Evolutionary conservation across 2,113 vertebrate species (phyloP).

Genomic region (Muscicapa adusta): DNA sequence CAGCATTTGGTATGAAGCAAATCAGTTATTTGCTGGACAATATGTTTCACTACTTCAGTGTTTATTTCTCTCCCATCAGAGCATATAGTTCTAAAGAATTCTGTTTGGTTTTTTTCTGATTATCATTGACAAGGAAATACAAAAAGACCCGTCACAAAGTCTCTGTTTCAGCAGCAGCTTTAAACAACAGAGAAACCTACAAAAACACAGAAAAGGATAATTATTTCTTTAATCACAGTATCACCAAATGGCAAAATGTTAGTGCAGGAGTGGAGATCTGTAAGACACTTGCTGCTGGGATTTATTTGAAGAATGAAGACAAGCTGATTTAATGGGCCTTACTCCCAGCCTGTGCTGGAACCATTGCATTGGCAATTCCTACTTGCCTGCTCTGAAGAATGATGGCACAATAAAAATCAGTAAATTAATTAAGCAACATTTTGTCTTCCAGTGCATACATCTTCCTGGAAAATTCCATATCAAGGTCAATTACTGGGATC

Average conservation of each 20-base stretch:
- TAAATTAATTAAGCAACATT: neutral
- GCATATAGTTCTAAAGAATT: neutral
- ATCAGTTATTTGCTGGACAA: neutral
- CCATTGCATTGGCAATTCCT: neutral
- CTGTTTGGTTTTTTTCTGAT: neutral
- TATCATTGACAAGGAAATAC: neutral
- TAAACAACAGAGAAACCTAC: neutral
- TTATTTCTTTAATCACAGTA: neutral
- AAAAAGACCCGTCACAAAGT: neutral
- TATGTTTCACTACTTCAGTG: neutral
- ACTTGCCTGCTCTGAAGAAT: neutral
- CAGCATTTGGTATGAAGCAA: neutral
- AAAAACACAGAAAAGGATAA: neutral
- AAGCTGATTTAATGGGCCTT: neutral
- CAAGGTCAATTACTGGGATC: neutral
- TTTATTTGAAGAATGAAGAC: neutral
- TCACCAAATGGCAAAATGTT: neutral
- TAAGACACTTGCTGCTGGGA: neutral
- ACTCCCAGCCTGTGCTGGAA: neutral
- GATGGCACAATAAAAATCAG: neutral
- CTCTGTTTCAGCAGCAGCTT: neutral
- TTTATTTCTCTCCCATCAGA: neutral
- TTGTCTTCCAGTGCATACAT: neutral
- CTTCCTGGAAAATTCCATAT: neutral
- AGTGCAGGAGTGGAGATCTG: neutral